These are phyloP conservation scores for Argyresthia goedartella DNA, from an alignment of 2,888 invertebrate species.

Conservation along the genomic window DNA sequence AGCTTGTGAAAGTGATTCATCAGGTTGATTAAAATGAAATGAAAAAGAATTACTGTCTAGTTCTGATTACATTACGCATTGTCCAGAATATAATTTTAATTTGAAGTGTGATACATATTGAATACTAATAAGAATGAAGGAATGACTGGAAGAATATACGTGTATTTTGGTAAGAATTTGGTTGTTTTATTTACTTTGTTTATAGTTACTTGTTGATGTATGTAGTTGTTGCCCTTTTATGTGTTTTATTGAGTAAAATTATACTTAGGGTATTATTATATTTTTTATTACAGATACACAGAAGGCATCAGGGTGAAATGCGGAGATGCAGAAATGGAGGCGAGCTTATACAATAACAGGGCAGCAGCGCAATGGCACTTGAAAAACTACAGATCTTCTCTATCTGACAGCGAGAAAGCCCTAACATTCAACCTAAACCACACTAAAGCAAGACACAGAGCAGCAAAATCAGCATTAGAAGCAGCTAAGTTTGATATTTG, in stretches of 20 bases:
- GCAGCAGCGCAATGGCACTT: constrained; percentile 90
- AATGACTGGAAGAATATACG: too few relatives aligned
- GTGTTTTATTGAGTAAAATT: not conserved
- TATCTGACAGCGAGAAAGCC: constrained; percentile 85
- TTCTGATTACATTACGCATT: too few relatives aligned
- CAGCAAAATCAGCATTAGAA: constrained; percentile 80
- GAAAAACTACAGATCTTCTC: constrained; percentile 83
- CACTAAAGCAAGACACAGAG: constrained; percentile 80
- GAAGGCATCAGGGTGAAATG: constrained; percentile 89
- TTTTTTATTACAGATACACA: constrained; percentile 75
- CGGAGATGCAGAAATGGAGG: constrained; percentile 77
- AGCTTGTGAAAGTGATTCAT: too few relatives aligned
- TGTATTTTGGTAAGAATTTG: too few relatives aligned
- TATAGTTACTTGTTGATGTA: too few relatives aligned
- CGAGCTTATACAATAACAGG: constrained; percentile 91
- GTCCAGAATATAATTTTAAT: too few relatives aligned
- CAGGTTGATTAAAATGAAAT: too few relatives aligned
- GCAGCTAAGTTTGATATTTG: constrained; percentile 78
- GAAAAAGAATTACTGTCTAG: too few relatives aligned
- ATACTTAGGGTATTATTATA: not conserved
- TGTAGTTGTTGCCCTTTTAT: not conserved
- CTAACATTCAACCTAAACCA: constrained; percentile 82
- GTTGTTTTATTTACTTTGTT: too few relatives aligned
- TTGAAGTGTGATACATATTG: too few relatives aligned
- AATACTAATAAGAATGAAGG: too few relatives aligned